phyloP scores from a whole-genome alignment of 53 echinoderm and acorn worm species.

The Astropecten irregularis region DNA sequence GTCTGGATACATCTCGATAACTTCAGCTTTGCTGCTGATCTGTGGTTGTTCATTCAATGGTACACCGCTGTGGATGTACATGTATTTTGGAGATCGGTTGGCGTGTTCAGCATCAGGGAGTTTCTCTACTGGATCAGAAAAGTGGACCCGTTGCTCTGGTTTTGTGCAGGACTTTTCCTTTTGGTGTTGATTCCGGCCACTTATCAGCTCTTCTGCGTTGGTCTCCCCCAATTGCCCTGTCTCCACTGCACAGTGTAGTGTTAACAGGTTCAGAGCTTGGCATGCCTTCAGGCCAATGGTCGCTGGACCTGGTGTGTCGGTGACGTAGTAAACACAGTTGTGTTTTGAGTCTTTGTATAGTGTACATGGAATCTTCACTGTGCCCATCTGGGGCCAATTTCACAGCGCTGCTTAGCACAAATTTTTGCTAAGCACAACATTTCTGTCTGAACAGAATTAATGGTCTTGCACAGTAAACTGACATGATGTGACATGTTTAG shows the following conservation, averaged over 20 bases:
- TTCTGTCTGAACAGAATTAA: too few species aligned
- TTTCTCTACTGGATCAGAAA: background rate
- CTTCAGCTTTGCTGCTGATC: conserved; percentile 8
- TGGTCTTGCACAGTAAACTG: too few species aligned
- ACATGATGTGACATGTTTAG: too few species aligned
- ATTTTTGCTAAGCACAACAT: too few species aligned
- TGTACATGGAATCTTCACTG: background rate
- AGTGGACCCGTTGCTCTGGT: background rate
- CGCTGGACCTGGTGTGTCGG: conserved; percentile 28
- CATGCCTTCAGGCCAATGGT: conserved; percentile 14
- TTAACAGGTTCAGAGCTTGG: background rate
- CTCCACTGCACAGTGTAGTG: conserved; percentile 19
- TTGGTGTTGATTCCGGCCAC: background rate
- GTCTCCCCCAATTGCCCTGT: background rate
- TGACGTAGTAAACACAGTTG: conserved; percentile 13
- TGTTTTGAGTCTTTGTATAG: too few species aligned
- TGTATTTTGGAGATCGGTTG: background rate
- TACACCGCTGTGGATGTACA: background rate
- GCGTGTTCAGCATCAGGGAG: background rate
- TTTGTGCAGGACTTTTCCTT: background rate
- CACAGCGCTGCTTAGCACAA: too few species aligned
- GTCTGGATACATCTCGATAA: conserved; percentile 35
- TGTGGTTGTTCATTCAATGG: conserved; percentile 11
- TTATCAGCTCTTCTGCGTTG: background rate
- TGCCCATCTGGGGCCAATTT: too few species aligned